Evolutionary conservation across 2,888 invertebrate species (phyloP).

Genomic region (Tachina fera): DNA sequence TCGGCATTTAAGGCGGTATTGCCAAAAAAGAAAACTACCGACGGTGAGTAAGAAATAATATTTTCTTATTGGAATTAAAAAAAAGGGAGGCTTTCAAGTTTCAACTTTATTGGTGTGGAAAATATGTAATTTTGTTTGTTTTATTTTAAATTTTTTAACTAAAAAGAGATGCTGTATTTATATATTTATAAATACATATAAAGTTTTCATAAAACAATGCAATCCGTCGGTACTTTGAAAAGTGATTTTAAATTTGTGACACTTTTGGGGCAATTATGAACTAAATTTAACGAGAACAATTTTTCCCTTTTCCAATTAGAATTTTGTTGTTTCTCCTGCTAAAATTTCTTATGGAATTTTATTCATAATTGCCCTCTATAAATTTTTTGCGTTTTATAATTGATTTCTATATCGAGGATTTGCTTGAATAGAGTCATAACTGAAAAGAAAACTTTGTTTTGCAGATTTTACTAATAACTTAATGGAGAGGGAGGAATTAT

Average conservation of each 20-base stretch:
- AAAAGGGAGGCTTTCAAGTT: no score
- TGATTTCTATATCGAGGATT: no score
- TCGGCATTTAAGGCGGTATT: constrained; percentile 83
- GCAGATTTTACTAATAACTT: no score
- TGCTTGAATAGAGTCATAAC: no score
- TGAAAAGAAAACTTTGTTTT: no score
- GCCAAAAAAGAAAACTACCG: constrained; percentile 82
- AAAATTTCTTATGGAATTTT: no score
- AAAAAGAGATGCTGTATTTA: no score
- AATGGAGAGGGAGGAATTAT: no score
- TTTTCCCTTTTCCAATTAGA: no score
- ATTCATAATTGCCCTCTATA: no score
- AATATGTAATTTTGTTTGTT: neutral
- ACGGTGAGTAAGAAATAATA: constrained; percentile 78
- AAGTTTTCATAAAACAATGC: neutral
- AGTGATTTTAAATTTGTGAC: neutral
- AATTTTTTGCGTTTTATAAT: neutral
- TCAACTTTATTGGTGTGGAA: neutral
- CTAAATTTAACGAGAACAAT: no score
- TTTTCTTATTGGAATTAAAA: constrained; percentile 29
- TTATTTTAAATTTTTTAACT: neutral
- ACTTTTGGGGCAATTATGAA: no score
- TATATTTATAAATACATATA: neutral
- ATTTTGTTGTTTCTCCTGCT: neutral
- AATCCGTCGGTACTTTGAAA: neutral